Evolutionary conservation across 2,888 invertebrate genomes (phyloP), one percentile per base, ranked within the genome.

Genomic region (Panzeria rudis): DNA sequence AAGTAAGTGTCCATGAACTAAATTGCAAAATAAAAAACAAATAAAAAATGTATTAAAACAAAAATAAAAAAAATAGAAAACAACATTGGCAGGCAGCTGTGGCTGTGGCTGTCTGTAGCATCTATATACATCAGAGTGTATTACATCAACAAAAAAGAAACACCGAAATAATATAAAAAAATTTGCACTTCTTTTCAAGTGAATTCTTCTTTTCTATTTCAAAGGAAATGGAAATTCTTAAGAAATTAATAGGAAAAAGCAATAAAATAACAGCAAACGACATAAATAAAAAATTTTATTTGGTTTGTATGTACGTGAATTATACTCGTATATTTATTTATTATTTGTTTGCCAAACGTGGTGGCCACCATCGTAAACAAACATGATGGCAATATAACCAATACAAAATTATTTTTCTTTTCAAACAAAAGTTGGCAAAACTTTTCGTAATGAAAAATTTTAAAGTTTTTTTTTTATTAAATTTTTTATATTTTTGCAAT

Each of bases 1-100:
- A 73, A 77, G 56, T 80, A 80, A 80, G 73, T 83, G 86, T 83
- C 87, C 87, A 64, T 87, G 87, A 87, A 87, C 87, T 86, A 83
- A 86, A 87, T 87, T 75, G 54, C 32, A 50, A 72, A 73, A 82
- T 32, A 66, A n/a, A 76, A 83, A 72, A 44, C 44, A 71, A 61
- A 73, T 32, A 72, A 66, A 35, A 38, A 61, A 62, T 52, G n/a
- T 44, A 35, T 15, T 44, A 32, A 25, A 71, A 59, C 29, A n/a
- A 54, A 79, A 11, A 73, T 32, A 61, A 62, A 25, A 59, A 59
- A 7, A 50, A 61, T 5, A 41, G 13, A 72, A 68, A 68, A 41
- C 23, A 66, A 72, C 41, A 73, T 54, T 78, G 77, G 64, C 61
- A 78, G 77, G 64, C 61, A 78, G 71, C 20, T 77, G 71, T 35